A percentile compares a stretch with the other conserved stretches of the same genome.
Evolutionary conservation across 2,888 invertebrate genomes (phyloP).

Genomic region (Nysson spinosus): DNA sequence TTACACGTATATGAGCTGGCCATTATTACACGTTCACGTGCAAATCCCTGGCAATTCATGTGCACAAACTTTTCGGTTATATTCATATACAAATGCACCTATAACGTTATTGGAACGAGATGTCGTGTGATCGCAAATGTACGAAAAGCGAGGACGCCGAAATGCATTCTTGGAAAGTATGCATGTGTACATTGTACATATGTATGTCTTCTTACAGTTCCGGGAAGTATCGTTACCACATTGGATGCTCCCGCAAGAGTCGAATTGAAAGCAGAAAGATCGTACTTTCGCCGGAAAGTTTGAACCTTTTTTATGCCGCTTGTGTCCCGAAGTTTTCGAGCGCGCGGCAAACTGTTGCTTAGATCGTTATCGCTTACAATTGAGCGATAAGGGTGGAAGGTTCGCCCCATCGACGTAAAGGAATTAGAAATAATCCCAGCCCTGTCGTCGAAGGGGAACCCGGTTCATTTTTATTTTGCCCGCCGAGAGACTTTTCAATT

Average conservation of each 20-base stretch:
- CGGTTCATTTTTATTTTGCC: constrained; percentile 18
- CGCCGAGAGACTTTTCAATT: constrained; percentile 45
- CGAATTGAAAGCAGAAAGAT: constrained; percentile 52
- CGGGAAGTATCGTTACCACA: background rate
- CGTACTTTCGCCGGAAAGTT: constrained; percentile 60
- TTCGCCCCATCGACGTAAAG: constrained; percentile 41
- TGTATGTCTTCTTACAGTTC: constrained; percentile 1
- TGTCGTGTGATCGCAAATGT: background rate
- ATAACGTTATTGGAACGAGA: background rate
- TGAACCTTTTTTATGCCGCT: constrained; percentile 53
- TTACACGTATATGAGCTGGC: constrained; percentile 1
- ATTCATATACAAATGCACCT: background rate
- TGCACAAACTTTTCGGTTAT: background rate
- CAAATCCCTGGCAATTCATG: constrained; percentile 4
- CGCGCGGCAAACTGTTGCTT: constrained; percentile 70
- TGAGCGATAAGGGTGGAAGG: constrained; percentile 54
- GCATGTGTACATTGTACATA: background rate
- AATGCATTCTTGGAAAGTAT: too few relatives aligned
- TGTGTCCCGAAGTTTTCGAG: constrained; percentile 55
- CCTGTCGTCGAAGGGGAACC: background rate
- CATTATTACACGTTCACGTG: background rate
- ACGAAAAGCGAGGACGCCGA: too few relatives aligned
- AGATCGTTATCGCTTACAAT: constrained; percentile 67
- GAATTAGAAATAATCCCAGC: constrained; percentile 60
- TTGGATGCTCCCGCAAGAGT: constrained; percentile 2